phyloP scores from a whole-genome alignment of 2,113 vertebrate species.

The Macaca mulatta region DNA sequence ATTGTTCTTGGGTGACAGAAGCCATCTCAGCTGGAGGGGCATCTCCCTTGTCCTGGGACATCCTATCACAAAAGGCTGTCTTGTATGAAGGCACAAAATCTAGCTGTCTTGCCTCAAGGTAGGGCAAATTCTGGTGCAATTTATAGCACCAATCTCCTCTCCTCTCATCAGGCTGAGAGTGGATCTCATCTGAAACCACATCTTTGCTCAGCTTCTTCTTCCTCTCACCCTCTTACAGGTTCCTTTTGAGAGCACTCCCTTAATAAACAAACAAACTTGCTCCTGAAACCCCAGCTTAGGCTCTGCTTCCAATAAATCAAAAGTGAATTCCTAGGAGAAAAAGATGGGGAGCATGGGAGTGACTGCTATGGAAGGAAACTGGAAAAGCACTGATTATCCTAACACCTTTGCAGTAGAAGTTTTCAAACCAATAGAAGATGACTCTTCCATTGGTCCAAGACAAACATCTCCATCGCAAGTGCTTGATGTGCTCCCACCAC shows the following conservation, averaged over 20 bases:
- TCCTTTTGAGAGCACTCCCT: background rate
- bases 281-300: background rate
- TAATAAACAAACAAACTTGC: background rate
- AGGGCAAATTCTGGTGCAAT: background rate
- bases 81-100: background rate
- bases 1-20: background rate
- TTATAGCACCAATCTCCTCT: background rate
- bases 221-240: background rate
- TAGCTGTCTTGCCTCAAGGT: background rate
- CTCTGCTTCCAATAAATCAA: background rate
- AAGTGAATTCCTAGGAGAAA: background rate
- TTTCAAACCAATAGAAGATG: background rate
- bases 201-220: background rate
- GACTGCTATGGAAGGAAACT: fast-evolving
- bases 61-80: background rate
- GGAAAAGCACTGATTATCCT: background rate
- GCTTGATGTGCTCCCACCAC: background rate
- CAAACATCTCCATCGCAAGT: background rate
- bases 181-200: background rate
- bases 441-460: background rate
- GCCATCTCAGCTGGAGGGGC: background rate
- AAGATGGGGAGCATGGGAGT: background rate
- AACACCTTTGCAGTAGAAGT: too few species aligned
- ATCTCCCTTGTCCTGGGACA: background rate
- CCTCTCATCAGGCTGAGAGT: background rate